phyloP scores from a whole-genome alignment of 2,113 vertebrate genomes.

The Pionites leucogaster region DNA sequence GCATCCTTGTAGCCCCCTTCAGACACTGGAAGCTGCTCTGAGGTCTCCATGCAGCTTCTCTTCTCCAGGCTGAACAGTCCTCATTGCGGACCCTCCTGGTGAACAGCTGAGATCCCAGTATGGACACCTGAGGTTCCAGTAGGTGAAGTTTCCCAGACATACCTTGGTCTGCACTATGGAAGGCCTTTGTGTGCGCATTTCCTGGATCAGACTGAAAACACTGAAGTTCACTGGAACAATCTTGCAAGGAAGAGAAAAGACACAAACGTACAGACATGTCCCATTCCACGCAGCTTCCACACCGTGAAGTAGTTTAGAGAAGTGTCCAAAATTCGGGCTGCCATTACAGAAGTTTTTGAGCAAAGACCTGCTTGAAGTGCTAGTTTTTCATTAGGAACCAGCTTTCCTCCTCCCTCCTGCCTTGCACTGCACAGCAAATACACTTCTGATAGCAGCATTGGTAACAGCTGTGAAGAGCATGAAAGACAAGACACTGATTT shows the following conservation, averaged over 20 bases:
- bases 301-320: neutral
- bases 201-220: slow-evolving; percentile 85
- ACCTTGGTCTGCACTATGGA: slow-evolving; percentile 97
- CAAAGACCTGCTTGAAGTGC: neutral
- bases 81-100: no score
- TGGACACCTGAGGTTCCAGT: accelerated
- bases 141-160: accelerated
- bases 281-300: neutral
- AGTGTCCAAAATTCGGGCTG: neutral
- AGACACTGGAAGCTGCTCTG: no score
- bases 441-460: neutral
- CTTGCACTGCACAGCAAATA: neutral
- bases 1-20: no score
- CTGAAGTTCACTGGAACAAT: slow-evolving; percentile 88
- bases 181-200: slow-evolving; percentile 93
- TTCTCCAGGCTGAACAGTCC: no score
- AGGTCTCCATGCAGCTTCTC: no score
- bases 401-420: neutral
- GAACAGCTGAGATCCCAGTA: neutral
- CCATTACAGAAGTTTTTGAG: neutral
- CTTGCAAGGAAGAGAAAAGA: slow-evolving; percentile 68
- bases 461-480: neutral
- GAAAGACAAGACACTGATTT: neutral
- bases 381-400: neutral
- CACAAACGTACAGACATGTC: neutral